Percentiles rank a stretch among this genome's conserved stretches.
phyloP scores from a whole-genome alignment of 2,113 vertebrate species.

The Coptodon bakossiorum region DNA sequence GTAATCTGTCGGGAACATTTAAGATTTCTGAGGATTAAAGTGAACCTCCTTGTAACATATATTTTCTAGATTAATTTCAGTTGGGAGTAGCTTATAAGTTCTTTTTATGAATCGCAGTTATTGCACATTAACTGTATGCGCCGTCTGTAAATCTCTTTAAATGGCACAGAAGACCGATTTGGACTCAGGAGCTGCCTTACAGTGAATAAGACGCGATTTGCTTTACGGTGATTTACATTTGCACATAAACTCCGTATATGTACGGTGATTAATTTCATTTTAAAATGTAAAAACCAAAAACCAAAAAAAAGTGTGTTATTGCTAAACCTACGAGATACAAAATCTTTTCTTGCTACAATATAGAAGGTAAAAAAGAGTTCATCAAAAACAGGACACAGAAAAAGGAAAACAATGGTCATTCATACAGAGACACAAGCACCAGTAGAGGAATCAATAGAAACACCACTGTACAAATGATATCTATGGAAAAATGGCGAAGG shows the following conservation, averaged over 20 bases:
- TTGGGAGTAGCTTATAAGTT: background rate
- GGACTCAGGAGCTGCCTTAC: slow-evolving; percentile 45
- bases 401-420: slow-evolving; percentile 39
- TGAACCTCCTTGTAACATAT: background rate
- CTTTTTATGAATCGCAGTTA: slow-evolving; percentile 2
- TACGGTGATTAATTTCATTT: background rate
- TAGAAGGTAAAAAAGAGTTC: slow-evolving; percentile 68
- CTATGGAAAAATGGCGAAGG: slow-evolving; percentile 25
- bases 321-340: slow-evolving; percentile 74
- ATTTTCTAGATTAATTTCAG: slow-evolving; percentile 17
- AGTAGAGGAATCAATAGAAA: slow-evolving; percentile 57
- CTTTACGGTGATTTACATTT: background rate
- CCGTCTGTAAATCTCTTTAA: slow-evolving; percentile 23
- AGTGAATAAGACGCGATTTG: slow-evolving; percentile 34
- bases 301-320: slow-evolving; percentile 61
- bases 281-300: slow-evolving; percentile 37
- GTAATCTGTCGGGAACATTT: slow-evolving; percentile 18
- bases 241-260: background rate
- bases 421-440: slow-evolving; percentile 66
- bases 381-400: slow-evolving; percentile 46
- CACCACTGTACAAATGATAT: slow-evolving; percentile 59
- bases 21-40: background rate
- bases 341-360: slow-evolving; percentile 71
- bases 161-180: slow-evolving; percentile 25
- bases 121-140: slow-evolving; percentile 38